These are phyloP conservation scores for Rhimphoctona megacephalus DNA, from an alignment of 2,888 invertebrate species.

Conservation along the genomic window DNA sequence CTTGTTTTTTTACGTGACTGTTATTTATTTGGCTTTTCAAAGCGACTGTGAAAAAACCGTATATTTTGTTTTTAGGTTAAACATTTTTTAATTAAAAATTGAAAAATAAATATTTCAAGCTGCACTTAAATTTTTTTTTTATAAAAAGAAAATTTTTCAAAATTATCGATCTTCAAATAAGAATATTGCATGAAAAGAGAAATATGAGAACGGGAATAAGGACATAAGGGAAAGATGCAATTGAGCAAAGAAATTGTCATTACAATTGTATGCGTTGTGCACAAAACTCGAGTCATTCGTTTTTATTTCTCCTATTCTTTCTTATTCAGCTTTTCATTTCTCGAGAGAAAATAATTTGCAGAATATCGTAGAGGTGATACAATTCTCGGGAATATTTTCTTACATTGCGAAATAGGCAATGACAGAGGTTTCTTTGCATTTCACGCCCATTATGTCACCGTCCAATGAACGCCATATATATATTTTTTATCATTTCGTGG, in stretches of 20 bases:
- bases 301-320: constrained; percentile 11
- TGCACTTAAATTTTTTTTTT: neutral
- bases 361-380: neutral
- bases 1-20: too few species aligned
- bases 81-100: too few species aligned
- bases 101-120: neutral
- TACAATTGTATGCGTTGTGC: neutral
- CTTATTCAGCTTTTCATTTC: constrained; percentile 8
- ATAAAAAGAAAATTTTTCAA: neutral
- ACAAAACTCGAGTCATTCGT: constrained; percentile 10
- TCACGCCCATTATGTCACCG: neutral
- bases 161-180: neutral
- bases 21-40: too few species aligned
- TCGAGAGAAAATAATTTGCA: constrained; percentile 3
- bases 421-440: constrained; percentile 28
- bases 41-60: too few species aligned
- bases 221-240: neutral
- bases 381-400: neutral
- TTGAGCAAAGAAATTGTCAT: neutral
- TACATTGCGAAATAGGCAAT: neutral
- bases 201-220: neutral
- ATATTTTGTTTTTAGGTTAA: neutral
- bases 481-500: neutral
- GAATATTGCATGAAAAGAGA: neutral
- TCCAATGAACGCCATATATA: neutral